Evolutionary conservation across 2,797 vertebrate species (phyloP), one percentile per base, ranked within the genome.

Genomic region (Neostethus bicornis): DNA sequence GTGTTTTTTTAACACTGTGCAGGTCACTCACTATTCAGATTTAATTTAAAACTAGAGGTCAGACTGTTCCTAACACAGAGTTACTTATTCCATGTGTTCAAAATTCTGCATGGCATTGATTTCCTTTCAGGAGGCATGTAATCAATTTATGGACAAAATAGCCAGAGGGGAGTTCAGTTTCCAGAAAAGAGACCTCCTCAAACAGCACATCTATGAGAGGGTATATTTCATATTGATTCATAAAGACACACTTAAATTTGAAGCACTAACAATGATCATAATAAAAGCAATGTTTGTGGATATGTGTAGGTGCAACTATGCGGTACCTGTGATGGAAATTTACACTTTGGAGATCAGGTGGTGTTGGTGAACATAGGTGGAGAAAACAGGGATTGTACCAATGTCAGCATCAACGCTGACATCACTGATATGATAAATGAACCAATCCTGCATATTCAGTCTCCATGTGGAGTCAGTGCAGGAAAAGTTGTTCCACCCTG

Each of bases 261-360:
- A 35, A 39, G 7, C 12, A 47, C n/a, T 10, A 52, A 3, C 10
- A 31, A 16, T 16, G 31, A 46, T 3, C 8, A 10, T 28, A 1
- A 19, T 14, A 1, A 55, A 29, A 0, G 16, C 4, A 3, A 4
- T 51, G 41, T 69, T 54, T 63, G 25, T 59, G n/a, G 3, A 0
- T 59, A 14, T 68, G 66, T 66, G 12, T 32, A 98, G 96, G 85
- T 88, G 42, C 70, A 86, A 46, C 89, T 98, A 4, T 92, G 93
- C 0, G 7, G 91, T 6, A 86, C 89, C 0, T 54, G 44, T 17
- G 94, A 96, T n/a, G 94, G 94, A 1, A 65, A 61, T 1, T 4
- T 96, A 75, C 94, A 88, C 75, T 94, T 93, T 41, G 96, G 95
- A 4, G 93, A 98, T 73, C 84, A 81, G 0, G 92, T 98, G 72